Percentiles rank a stretch among this genome's conserved stretches.
phyloP scores from a whole-genome alignment of 2,797 vertebrate species.

The Fratercula arctica region DNA sequence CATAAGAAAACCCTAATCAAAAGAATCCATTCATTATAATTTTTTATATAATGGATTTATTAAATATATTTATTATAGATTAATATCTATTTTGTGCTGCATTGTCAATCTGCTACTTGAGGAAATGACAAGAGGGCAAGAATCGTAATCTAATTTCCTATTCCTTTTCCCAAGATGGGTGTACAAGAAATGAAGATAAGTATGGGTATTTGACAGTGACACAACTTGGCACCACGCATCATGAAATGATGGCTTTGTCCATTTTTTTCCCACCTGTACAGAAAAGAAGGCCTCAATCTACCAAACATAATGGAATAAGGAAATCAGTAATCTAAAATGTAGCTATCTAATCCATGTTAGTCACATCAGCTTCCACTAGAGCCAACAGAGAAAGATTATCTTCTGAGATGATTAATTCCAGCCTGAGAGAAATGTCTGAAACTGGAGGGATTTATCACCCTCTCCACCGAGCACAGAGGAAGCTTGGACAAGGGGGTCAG shows the following conservation, averaged over 20 bases:
- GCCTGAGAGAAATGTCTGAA: neutral
- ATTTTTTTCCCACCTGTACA: neutral
- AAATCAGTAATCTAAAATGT: neutral
- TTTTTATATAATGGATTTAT: neutral
- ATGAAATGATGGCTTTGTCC: neutral
- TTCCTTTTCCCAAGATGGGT: neutral
- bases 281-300: neutral
- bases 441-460: neutral
- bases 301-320: neutral
- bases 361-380: neutral
- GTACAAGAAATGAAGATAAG: conserved; percentile 3
- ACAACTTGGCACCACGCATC: neutral
- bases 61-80: neutral
- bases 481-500: neutral
- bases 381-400: neutral
- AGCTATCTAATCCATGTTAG: neutral
- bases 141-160: conserved; percentile 1
- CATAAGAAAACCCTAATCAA: neutral
- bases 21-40: neutral
- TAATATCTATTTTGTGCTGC: neutral
- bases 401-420: conserved; percentile 9
- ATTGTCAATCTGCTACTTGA: neutral
- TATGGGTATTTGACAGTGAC: neutral
- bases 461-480: neutral
- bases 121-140: neutral